These are phyloP conservation scores for Cerastis leucographa DNA, from an alignment of 2,888 invertebrate genomes.

Conservation along the genomic window DNA sequence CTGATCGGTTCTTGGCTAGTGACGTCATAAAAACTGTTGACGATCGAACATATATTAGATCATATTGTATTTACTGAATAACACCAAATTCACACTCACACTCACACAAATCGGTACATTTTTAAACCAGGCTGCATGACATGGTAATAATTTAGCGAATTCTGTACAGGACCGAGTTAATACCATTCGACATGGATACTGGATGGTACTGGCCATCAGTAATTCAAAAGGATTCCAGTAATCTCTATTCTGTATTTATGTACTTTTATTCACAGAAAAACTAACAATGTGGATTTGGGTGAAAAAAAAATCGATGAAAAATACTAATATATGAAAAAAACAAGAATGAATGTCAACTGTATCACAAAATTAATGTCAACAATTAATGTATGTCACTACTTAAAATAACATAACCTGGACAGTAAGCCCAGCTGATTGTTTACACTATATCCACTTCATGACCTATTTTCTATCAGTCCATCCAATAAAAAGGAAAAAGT, in stretches of 20 bases:
- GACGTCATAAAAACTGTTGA: no score
- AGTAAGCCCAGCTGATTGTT: background rate
- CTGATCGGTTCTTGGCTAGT: no score
- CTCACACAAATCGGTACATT: constrained; percentile 51
- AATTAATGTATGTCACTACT: background rate
- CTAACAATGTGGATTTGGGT: background rate
- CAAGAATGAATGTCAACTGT: background rate
- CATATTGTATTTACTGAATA: no score
- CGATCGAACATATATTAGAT: no score
- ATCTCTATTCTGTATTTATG: constrained; percentile 18
- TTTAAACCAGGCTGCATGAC: constrained; percentile 63
- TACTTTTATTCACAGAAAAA: constrained; percentile 5
- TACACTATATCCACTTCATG: background rate
- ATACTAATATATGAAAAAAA: no score
- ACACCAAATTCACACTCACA: background rate
- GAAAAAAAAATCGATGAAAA: background rate
- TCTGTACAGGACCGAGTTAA: constrained; percentile 52
- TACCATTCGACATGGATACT: constrained; percentile 47
- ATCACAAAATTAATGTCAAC: no score
- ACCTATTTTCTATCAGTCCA: background rate
- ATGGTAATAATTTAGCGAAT: constrained; percentile 61
- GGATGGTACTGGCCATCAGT: constrained; percentile 44
- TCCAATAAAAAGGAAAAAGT: background rate
- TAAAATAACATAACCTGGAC: background rate
- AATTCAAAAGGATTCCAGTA: constrained; percentile 57